Evolutionary conservation across 2,113 vertebrate genomes (phyloP).

Genomic region (Bubo bubo): DNA sequence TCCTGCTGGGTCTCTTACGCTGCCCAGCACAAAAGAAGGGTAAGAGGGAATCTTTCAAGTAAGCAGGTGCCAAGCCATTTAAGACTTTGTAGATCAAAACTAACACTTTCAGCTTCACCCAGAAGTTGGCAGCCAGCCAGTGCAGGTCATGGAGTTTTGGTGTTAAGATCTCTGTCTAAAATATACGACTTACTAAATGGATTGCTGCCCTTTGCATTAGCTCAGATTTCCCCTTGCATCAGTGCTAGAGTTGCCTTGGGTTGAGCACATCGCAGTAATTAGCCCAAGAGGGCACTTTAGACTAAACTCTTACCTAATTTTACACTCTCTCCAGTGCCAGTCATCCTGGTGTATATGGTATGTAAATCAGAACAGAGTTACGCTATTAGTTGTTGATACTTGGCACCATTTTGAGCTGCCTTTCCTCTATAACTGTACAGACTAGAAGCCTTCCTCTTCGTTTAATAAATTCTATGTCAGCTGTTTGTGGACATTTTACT

Average conservation of each 20-base stretch:
- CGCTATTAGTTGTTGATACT: neutral
- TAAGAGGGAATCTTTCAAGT: neutral
- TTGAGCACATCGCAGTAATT: neutral
- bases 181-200: neutral
- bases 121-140: neutral
- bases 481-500: neutral
- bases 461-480: neutral
- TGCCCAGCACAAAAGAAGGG: neutral
- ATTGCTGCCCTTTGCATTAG: neutral
- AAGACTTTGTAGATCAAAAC: neutral
- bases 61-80: neutral
- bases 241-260: neutral
- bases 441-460: neutral
- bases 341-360: neutral
- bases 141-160: neutral
- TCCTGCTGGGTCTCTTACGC: fast-evolving
- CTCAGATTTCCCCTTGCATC: neutral
- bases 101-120: neutral
- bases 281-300: neutral
- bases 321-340: neutral
- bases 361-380: neutral
- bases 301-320: neutral
- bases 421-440: neutral
- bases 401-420: neutral
- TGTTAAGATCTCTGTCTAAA: conserved; percentile 4